phyloP scores from a whole-genome alignment of 2,888 invertebrate species.

The Andrena bicolor region DNA sequence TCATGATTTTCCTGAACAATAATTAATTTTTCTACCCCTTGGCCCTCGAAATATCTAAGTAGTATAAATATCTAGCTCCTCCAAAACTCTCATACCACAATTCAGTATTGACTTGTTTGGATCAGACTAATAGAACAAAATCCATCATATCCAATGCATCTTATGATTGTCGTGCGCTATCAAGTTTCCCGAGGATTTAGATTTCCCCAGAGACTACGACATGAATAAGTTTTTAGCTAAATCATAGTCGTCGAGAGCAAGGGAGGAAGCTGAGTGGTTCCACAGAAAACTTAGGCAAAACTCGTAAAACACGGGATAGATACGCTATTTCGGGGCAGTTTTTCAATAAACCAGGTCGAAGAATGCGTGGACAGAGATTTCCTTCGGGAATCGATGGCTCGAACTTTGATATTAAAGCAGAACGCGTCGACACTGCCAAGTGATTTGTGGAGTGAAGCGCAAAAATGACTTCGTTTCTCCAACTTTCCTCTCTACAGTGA shows the following conservation, averaged over 20 bases:
- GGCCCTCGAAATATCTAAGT: too few species aligned
- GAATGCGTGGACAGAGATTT: constrained; percentile 14
- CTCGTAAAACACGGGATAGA: neutral
- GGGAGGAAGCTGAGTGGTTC: neutral
- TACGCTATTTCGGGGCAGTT: neutral
- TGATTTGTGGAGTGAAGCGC: neutral
- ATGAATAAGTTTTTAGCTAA: neutral
- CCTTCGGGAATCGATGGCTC: constrained; percentile 19
- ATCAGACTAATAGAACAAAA: neutral
- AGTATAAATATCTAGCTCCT: too few species aligned
- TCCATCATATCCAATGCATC: neutral
- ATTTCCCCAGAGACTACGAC: constrained; percentile 13
- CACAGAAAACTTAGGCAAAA: neutral
- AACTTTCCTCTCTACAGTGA: neutral
- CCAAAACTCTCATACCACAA: neutral
- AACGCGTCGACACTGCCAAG: constrained; percentile 2
- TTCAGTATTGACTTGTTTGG: neutral
- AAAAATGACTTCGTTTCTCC: neutral
- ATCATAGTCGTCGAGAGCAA: neutral
- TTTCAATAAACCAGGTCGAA: neutral
- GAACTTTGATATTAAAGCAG: constrained; percentile 15
- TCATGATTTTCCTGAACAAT: too few species aligned
- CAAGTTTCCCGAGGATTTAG: neutral
- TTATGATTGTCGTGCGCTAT: neutral
- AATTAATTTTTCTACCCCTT: too few species aligned